Base-by-base conservation (phyloP, 2,797 vertebrate species). In the Taeniopygia guttata region DNA sequence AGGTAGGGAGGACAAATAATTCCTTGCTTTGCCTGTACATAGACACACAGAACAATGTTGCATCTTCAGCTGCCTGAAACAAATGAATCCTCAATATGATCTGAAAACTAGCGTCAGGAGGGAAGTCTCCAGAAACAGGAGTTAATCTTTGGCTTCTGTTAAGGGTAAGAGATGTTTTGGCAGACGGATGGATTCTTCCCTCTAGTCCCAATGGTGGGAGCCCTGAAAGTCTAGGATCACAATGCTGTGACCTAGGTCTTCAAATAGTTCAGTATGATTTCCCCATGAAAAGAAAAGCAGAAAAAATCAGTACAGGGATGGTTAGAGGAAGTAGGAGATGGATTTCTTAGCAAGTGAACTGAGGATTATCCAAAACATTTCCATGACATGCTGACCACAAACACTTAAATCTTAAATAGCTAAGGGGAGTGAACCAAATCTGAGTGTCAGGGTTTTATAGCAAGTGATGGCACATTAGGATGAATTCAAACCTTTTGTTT, bases 1-100 rank as follows among this genome's bases (percentile, higher is more conserved):
- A 69, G n/a, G 27, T n/a, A 62, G 62, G 8, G 36, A 72, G 38
- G 21, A 59, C 87, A 81, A 93, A 45, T 8, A 63, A 74, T 70
- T 90, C 46, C 49, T 75, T 7, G 2, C 13, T 55, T 94, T 96
- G 36, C 26, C 13, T 38, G 23, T 69, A 30, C 0, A 0, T 34
- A 70, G 70, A 30, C 23, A 60, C 16, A 32, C 9, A 25, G 45
- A 69, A 45, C 27, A 88, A 49, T 2, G 8, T 67, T 95, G 77
- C 77, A 59, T 67, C 80, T 93, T 95, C 93, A 93, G 52, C 88
- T 89, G 70, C 21, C 27, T 56, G 30, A 93, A 93, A 93, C 59
- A 93, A 93, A 93, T 59, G 77, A 94, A 63, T 62, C 72, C 34
- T 90, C 87, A 63, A 48, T 86, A 67, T 0, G 1, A 73, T 51